Evolutionary conservation across 2,113 vertebrate genomes (phyloP), one percentile per base, ranked within the genome.

Genomic region (Semnornis frantzii): DNA sequence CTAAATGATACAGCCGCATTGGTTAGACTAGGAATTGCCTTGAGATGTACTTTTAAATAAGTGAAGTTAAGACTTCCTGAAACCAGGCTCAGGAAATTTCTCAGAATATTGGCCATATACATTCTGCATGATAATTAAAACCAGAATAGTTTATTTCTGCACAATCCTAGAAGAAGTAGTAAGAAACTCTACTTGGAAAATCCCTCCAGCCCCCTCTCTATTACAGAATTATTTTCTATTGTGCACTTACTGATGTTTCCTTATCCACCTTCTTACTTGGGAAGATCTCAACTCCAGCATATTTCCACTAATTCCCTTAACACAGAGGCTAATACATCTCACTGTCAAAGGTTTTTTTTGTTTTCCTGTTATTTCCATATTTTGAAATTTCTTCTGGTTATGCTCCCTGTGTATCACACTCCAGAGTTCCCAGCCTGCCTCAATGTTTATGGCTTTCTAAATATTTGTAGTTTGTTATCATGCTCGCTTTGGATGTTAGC

Each of bases 381-480:
- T 83, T 85, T 84, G 58, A n/a, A 81, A 7, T 83, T 78, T 73
- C 54, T 84, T 44, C n/a, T 85, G 65, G 57, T 85, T 82, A 64
- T 3, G 0, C 13, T 87, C 52, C 52, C 28, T 33, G 39, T 60
- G 21, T 33, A 89, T 92, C 73, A 89, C 72, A 44, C 82, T 82
- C 63, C 1, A 2, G 62, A 91, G 65, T 65, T 88, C 55, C 59
- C 57, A 9, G 44, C 37, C 79, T 71, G 62, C 57, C 54, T 88
- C 66, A 30, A 15, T 82, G 65, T 91, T 95, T 92, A 65, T 6
- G 11, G 46, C 42, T 94, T 78, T 25, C 82, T 65, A 92, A 34
- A 94, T 94, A 91, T 72, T 88, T 94, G 76, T 62, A 79, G 44
- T 70, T 83, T 77, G 33, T 81, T 95, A 88, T 88, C 91, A 65